Base-by-base conservation (phyloP, 2,797 vertebrate species). In the Phaenicophaeus curvirostris region DNA sequence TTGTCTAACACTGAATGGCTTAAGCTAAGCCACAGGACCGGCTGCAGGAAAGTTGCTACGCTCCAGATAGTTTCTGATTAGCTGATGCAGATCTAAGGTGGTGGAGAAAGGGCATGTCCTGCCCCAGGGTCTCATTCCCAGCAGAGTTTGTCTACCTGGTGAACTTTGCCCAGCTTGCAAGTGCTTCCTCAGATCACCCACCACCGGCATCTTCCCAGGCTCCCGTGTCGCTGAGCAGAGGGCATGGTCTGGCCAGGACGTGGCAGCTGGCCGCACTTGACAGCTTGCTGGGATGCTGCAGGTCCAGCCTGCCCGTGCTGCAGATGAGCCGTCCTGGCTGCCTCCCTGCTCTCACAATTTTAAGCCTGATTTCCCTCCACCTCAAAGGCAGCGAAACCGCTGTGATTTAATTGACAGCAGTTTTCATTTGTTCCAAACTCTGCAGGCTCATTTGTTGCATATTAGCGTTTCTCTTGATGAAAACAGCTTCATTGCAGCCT, bases 111-210 rank as follows among this genome's bases (percentile, higher is more conserved):
- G 59, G 37, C 18, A 51, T n/a, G 23, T 66, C 53, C n/a, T n/a
- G 33, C 28, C 51, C 37, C 7, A 5, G 4, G 27, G 15, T 57
- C 44, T 37, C 1, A 0, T 50, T 63, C 41, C n/a, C 39, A 15
- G 62, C n/a, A 13, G 15, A n/a, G 15, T 1, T 11, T 53, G 55
- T 54, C 57, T 33, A 8, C 1, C 0, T 5, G 19, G 39, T 25
- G 33, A 69, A 39, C 33, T 46, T 39, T 77, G 46, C 48, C 39
- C 24, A 54, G 73, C 30, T 48, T 33, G 33, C 19, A 48, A 39
- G 30, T 12, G 15, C 24, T 55, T 39, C 55, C 57, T 46, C 2
- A 0, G 7, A n/a, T n/a, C 8, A 0, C 23, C 25, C 0, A 0
- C 53, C 8, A 4, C 23, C 24, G 28, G 23, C 39, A 53, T 18